These are phyloP conservation scores for Leguminivora glycinivorella DNA, from an alignment of 1,140 invertebrate species.

Conservation along the genomic window DNA sequence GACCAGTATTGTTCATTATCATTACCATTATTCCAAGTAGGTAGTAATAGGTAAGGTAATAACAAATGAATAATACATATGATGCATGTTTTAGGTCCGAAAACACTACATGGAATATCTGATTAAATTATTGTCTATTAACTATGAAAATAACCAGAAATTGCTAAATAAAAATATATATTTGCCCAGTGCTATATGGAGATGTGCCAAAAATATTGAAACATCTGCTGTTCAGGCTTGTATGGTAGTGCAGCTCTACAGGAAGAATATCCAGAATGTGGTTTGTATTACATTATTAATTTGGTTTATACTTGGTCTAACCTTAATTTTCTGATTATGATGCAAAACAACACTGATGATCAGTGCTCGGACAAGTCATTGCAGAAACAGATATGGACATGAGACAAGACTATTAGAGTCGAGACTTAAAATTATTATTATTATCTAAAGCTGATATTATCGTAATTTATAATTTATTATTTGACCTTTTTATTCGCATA, in stretches of 20 bases:
- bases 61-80: no score
- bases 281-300: slow-evolving; percentile 41
- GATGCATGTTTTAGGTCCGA: slow-evolving; percentile 58
- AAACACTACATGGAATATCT: slow-evolving; percentile 74
- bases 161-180: slow-evolving; percentile 66
- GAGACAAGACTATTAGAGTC: no score
- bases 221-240: slow-evolving; percentile 63
- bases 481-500: no score
- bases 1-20: background rate
- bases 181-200: slow-evolving; percentile 71
- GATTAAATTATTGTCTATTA: slow-evolving; percentile 64
- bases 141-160: slow-evolving; percentile 69
- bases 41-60: background rate
- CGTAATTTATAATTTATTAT: no score
- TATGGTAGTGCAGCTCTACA: slow-evolving; percentile 71
- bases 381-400: no score
- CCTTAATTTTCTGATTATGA: no score
- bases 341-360: no score
- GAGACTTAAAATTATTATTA: no score
- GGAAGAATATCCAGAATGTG: slow-evolving; percentile 59
- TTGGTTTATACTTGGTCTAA: background rate
- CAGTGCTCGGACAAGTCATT: no score
- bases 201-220: slow-evolving; percentile 73
- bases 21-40: background rate
- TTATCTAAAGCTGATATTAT: no score